Evolutionary conservation across 2,797 vertebrate genomes (phyloP).

Genomic region (Myoxocephalus aenaeus): DNA sequence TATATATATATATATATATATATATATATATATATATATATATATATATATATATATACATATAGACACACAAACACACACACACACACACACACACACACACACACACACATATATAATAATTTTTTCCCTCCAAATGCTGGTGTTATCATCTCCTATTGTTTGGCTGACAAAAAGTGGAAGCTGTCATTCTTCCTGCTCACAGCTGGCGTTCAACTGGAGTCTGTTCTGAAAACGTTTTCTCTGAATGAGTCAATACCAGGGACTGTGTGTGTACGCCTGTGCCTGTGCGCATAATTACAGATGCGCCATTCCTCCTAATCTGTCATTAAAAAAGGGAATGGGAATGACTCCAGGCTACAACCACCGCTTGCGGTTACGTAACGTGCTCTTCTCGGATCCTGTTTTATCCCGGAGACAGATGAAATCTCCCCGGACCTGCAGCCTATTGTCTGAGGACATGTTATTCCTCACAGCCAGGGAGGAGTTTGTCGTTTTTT

Average conservation of each 20-base stretch:
- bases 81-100: no score
- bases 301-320: conserved; percentile 74
- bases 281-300: conserved; percentile 75
- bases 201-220: conserved; percentile 57
- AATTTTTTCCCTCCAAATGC: neutral
- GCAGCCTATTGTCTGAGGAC: conserved; percentile 26
- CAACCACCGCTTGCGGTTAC: conserved; percentile 78
- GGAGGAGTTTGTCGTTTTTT: neutral
- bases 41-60: neutral
- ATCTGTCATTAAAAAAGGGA: conserved; percentile 80
- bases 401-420: conserved; percentile 61
- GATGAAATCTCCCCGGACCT: conserved; percentile 52
- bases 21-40: neutral
- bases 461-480: neutral
- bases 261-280: conserved; percentile 58
- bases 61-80: no score
- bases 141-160: conserved; percentile 20
- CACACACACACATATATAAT: no score
- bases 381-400: conserved; percentile 69
- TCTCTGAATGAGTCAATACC: conserved; percentile 66
- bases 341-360: conserved; percentile 80
- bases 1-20: neutral
- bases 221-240: conserved; percentile 57
- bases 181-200: conserved; percentile 29
- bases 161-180: conserved; percentile 30